Evolutionary conservation across 2,888 invertebrate species (phyloP).

Genomic region (Augiades crinisus): DNA sequence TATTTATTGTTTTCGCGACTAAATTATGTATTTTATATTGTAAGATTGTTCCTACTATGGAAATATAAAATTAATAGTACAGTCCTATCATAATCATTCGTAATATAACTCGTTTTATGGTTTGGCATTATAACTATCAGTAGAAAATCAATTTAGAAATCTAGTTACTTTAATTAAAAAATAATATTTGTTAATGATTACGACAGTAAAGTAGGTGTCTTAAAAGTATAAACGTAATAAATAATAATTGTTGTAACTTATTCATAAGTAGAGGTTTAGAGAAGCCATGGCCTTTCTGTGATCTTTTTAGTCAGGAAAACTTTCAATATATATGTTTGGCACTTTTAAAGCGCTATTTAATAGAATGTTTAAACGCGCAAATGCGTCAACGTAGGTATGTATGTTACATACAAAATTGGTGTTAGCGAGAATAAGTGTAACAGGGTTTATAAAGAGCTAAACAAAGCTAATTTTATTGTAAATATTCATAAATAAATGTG

Average conservation of each 20-base stretch:
- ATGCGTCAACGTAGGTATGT: not conserved
- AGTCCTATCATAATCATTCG: not conserved
- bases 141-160: too few species aligned
- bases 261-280: conserved; percentile 7
- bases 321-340: conserved; percentile 10
- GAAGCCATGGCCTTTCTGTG: conserved; percentile 28
- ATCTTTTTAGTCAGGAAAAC: conserved; percentile 32
- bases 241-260: not conserved
- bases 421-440: conserved; percentile 38
- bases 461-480: conserved; percentile 40
- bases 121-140: too few species aligned
- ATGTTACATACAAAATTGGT: conserved; percentile 6
- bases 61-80: conserved; percentile 17
- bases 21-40: not conserved
- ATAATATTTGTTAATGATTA: not conserved
- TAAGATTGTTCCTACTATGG: not conserved
- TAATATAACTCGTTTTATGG: too few species aligned
- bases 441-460: conserved; percentile 59
- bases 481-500: conserved; percentile 62
- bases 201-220: not conserved
- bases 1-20: conserved; percentile 11
- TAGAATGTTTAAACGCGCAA: too few species aligned
- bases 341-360: conserved; percentile 16
- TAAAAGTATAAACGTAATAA: not conserved
- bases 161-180: not conserved